Evolutionary conservation across 2,113 vertebrate species (phyloP), one percentile per base, ranked within the genome.

Genomic region (Struthio camelus): DNA sequence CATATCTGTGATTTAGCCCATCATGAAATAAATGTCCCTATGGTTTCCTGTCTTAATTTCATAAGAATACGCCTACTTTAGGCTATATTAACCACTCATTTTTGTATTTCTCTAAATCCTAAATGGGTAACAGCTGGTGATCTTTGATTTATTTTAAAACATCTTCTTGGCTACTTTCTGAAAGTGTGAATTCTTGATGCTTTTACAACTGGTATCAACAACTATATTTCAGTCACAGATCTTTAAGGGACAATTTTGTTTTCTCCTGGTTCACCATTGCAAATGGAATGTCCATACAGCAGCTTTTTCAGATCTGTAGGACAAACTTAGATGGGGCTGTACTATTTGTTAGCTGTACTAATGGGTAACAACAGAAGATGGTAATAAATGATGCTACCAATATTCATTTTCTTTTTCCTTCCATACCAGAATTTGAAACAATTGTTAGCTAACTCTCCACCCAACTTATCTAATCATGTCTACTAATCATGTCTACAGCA

Each of bases 61-160:
- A 84, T 16, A 42, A 85, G 51, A 85, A 80, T 54, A 48, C 18
- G 81, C 16, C 25, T 88, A 59, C 64, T 67, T 83, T 50, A 67
- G 28, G 20, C 46, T 92, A 17, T 44, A 65, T 65, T 71, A 95
- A 66, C 12, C 28, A 78, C 28, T 75, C 50, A 42, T 92, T 93
- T 77, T 86, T 59, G 12, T 78, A 77, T 73, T 93, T 91, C 81
- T 93, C 50, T 59, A 67, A 53, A 71, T 54, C 24, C 16, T 75
- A 46, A 75, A 64, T 75, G n/a, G 36, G 12, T 88, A 82, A 80
- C 64, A 93, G 46, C 36, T 70, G 64, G 36, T 71, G 46, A 80
- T 38, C 23, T 92, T 71, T 70, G 40, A 90, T 94, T 94, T 78
- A 53, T 66, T 94, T 86, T 86, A 73, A 85, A 89, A 85, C 27